Base-by-base conservation (phyloP, 2,797 vertebrate genomes). In the Micrastur ruficollis region DNA sequence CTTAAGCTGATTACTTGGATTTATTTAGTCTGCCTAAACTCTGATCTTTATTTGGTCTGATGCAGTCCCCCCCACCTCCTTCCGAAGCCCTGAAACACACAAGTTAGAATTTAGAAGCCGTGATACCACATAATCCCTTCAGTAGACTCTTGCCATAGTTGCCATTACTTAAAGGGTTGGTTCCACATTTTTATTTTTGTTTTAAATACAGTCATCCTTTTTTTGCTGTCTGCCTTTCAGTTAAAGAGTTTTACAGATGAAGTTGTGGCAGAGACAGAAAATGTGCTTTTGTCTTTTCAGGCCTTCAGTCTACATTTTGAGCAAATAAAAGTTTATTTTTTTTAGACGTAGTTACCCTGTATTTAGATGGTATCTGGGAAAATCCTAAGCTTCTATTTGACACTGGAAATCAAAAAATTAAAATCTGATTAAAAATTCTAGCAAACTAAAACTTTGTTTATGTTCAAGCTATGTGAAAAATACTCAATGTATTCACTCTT, bases 1-100 rank as follows among this genome's bases (percentile, higher is more conserved):
- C 82, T 81, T 88, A 86, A 93, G 86, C 76, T 67, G 80, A 94
- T 93, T 76, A 86, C 49, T 67, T 63, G 65, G 67, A 46, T 96
- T 94, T 80, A 56, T 74, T 94, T 50, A 16, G 78, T 89, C 66
- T 95, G 59, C 34, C 55, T 70, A 36, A 86, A 78, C 88, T 73
- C 40, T 50, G 50, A 70, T 85, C 81, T 93, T 91, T 53, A 72
- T 47, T 79, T 89, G 70, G 76, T 80, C 38, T 80, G 78, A 50
- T 89, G 81, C 42, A 84, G 58, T 32, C 73, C 26, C 9, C 49
- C 49, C 13, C 61, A 20, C 61, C 40, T 67, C 27, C 75, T 36
- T 74, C 27, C 32, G 62, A 78, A 67, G 47, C 82, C 50, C 68
- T 61, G 62, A 81, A 86, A 86, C 9, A 46, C 36, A 31, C 0